Conservation (phyloP, 1,140 invertebrate species). For the Oscheius sp. region DNA sequence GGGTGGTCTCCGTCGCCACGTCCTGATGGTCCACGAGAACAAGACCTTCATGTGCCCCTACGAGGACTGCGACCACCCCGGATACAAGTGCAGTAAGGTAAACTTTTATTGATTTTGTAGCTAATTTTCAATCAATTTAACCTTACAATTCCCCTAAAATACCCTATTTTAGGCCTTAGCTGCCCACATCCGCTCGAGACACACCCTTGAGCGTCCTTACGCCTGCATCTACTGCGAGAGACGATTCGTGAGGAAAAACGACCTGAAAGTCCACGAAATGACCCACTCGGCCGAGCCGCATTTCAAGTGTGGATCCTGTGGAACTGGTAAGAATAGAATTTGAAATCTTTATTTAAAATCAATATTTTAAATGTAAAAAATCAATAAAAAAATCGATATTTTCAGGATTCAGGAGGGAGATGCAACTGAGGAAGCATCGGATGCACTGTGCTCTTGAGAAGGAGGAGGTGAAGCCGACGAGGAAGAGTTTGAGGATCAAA, state of each 20-base stretch:
- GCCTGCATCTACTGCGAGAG: slow-evolving; percentile 16
- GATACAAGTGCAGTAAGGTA: slow-evolving; percentile 39
- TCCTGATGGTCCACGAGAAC: slow-evolving; percentile 29
- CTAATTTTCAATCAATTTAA: too few species aligned
- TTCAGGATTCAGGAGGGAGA: neutral
- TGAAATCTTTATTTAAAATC: neutral
- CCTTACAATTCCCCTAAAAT: neutral
- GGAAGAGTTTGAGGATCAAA: neutral
- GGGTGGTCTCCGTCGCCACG: slow-evolving; percentile 30
- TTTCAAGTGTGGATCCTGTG: slow-evolving; percentile 3
- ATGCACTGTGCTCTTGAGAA: neutral
- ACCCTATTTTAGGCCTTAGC: slow-evolving; percentile 27
- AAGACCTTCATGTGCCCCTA: slow-evolving; percentile 18
- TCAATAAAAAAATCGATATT: neutral
- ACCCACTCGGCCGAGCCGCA: slow-evolving; percentile 9
- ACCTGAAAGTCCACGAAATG: slow-evolving; percentile 29
- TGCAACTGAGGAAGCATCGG: neutral
- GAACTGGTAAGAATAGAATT: neutral
- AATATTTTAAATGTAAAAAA: too few species aligned
- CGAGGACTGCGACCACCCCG: slow-evolving; percentile 28
- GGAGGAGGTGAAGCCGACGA: neutral
- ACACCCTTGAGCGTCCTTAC: slow-evolving; percentile 27
- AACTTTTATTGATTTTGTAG: slow-evolving; percentile 3
- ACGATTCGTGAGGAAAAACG: slow-evolving; percentile 32
- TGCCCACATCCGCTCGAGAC: slow-evolving; percentile 32